phyloP scores from a whole-genome alignment of 2,797 vertebrate genomes.

The Gambelia wislizenii region DNA sequence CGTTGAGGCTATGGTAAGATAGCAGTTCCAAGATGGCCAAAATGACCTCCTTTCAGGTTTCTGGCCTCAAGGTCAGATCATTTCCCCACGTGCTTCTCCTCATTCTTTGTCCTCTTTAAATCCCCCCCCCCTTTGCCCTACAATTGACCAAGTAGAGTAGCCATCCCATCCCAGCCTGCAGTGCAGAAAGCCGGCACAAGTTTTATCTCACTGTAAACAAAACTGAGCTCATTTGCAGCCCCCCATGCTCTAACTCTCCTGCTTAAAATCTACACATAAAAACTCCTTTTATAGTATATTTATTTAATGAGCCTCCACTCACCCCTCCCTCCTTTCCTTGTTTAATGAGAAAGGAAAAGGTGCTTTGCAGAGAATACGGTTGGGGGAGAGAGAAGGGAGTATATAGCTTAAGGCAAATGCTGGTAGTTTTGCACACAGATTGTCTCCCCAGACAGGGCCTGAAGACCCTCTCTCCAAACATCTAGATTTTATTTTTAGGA shows the following conservation, averaged over 20 bases:
- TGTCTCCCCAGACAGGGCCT: not conserved
- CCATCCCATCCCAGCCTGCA: not conserved
- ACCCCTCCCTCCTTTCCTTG: slow-evolving; percentile 43
- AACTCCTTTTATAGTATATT: slow-evolving; percentile 51
- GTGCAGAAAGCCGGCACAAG: not conserved
- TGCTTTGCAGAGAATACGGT: slow-evolving; percentile 45
- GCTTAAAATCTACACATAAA: slow-evolving; percentile 51
- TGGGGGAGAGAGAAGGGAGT: slow-evolving; percentile 14
- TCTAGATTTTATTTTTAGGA: slow-evolving; percentile 65
- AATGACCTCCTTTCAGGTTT: no score
- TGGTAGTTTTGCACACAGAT: slow-evolving; percentile 48
- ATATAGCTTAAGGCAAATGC: slow-evolving; percentile 25
- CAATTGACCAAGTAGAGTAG: not conserved
- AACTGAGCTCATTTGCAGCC: slow-evolving; percentile 26
- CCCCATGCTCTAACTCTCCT: slow-evolving; percentile 44
- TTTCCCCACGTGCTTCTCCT: not conserved
- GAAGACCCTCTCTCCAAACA: slow-evolving; percentile 47
- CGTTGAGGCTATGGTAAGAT: no score
- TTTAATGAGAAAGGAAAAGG: slow-evolving; percentile 66
- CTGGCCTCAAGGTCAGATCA: no score
- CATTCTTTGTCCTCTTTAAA: not conserved
- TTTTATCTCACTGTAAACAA: slow-evolving; percentile 44
- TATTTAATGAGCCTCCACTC: slow-evolving; percentile 49
- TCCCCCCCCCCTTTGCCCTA: not conserved
- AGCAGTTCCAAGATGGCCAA: no score